Conservation (phyloP, 2,113 vertebrate genomes). For the Centropus unirufus region DNA sequence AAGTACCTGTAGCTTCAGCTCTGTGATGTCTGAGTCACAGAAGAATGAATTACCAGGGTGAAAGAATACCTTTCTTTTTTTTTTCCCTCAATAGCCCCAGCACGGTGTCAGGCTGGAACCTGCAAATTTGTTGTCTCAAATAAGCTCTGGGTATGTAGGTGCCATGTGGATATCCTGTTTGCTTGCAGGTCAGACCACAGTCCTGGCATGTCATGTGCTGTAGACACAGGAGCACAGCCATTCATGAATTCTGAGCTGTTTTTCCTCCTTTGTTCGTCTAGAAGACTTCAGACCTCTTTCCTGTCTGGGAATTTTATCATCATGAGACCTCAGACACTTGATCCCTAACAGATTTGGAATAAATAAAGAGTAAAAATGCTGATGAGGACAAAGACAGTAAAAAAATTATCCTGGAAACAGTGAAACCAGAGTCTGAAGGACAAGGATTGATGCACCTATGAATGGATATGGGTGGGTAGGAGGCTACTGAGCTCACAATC, state of each 20-base stretch:
- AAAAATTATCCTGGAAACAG: not conserved
- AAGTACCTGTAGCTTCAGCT: not conserved
- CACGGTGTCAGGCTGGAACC: constrained; percentile 1
- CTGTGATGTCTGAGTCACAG: not conserved
- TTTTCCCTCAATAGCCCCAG: not conserved
- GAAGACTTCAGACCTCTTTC: not conserved
- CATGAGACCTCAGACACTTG: not conserved
- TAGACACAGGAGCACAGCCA: not conserved
- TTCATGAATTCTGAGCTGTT: not conserved
- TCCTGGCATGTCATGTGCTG: not conserved
- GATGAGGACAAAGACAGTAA: not conserved
- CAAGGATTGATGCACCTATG: not conserved
- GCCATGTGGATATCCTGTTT: not conserved
- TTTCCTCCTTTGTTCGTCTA: not conserved
- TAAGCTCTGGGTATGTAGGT: not conserved
- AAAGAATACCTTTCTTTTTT: not conserved
- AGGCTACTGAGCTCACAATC: not conserved
- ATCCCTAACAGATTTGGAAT: not conserved
- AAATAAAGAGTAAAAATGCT: not conserved
- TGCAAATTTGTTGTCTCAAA: constrained; percentile 5
- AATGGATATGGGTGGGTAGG: not conserved
- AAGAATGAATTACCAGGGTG: constrained; percentile 25
- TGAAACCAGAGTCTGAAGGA: not conserved
- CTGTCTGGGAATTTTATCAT: not conserved
- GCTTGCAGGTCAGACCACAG: not conserved